Evolutionary conservation across 2,888 invertebrate species (phyloP), one percentile per base, ranked within the genome.

Genomic region (Tachina lurida): DNA sequence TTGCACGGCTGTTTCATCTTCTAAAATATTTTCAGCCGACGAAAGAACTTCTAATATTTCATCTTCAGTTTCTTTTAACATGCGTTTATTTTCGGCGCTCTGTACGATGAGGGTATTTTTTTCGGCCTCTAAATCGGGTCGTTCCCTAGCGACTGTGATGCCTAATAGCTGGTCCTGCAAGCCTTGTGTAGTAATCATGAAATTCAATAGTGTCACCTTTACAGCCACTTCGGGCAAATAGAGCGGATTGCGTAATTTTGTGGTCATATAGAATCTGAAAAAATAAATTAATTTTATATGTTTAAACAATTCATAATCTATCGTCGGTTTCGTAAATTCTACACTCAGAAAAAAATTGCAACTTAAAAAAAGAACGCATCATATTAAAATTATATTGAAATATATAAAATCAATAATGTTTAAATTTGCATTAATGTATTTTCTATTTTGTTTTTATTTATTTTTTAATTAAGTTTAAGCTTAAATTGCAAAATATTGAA

Each of bases 171-270:
- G 98, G 91, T 98, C 98, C 93, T 97, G 95, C 43, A 98, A 93
- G 1, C 98, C 98, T 76, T 95, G 96, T 58, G 95, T 95, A 7
- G 98, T 98, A 88, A 98, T 96, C 96, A 97, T 97, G 91, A 98
- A 98, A 93, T 98, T 98, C 3, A 98, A 94, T 31, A 98, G 91
- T 0, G 98, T 97, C 9, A 97, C 96, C 92, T 98, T 97, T 0
- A 98, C 98, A 0, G 98, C 97, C 9, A 98, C 95, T 93, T 99
- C 98, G 0, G 98, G 98, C 76, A 98, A 92, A 91, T 98, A 98
- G 93, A 98, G 98, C 0, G 98, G 98, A 93, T 98, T 98, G 31
- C 97, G 94, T 63, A 98, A 93, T 91, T 98, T 98, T 3, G 98
- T 98, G 19, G 98, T 98, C 88, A 99, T 97, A 91, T 98, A 98